These are phyloP conservation scores for Cervus canadensis DNA, from an alignment of 2,113 vertebrate species.

Conservation along the genomic window DNA sequence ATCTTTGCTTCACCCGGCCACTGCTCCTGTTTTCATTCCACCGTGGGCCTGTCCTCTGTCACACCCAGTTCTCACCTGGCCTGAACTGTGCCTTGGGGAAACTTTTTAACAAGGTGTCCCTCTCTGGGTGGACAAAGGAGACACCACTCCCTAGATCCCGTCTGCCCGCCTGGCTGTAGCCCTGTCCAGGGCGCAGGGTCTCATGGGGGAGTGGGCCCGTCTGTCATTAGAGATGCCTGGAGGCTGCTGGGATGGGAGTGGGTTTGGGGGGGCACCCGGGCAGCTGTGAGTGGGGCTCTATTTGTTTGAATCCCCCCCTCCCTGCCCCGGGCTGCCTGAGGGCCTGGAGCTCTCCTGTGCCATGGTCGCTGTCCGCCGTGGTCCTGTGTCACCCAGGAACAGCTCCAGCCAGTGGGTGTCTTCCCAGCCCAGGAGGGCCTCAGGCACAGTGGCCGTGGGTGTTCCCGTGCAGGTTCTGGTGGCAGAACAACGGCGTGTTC, in stretches of 20 bases:
- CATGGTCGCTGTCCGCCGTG: background rate
- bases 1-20: fast-evolving
- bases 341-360: background rate
- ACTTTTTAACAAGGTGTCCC: background rate
- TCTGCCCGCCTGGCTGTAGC: background rate
- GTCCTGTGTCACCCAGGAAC: background rate
- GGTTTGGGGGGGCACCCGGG: background rate
- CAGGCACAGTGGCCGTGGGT: fast-evolving
- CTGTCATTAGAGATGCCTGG: background rate
- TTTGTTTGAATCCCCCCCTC: background rate
- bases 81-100: background rate
- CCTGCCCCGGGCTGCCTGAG: background rate
- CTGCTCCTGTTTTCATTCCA: background rate
- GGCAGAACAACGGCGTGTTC: conserved; percentile 85
- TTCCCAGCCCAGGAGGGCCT: background rate
- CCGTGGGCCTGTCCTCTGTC: background rate
- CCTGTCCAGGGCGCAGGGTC: background rate
- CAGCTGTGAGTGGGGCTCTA: background rate
- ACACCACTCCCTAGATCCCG: background rate
- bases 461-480: conserved; percentile 83
- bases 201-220: fast-evolving
- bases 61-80: background rate
- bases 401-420: background rate
- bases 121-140: background rate
- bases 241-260: background rate